Percentiles rank a stretch among this genome's conserved stretches.
phyloP scores from a whole-genome alignment of 2,888 invertebrate species.

The Eudasyphora cyanicolor region DNA sequence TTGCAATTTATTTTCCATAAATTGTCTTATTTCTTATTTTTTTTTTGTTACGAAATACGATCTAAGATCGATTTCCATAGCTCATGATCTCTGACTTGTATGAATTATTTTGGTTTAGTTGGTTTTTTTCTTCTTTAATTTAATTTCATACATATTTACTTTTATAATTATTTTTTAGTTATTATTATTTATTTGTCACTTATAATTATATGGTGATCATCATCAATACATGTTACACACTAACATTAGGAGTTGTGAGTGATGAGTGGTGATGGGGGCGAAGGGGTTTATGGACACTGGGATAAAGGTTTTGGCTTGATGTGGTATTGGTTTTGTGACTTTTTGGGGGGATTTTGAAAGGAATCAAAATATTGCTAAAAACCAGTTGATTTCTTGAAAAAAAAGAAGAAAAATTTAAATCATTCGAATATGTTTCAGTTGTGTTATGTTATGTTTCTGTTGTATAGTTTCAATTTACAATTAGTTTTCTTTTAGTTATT shows the following conservation, averaged over 20 bases:
- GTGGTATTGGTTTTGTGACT: background rate
- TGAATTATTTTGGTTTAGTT: constrained; percentile 4
- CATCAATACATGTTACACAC: constrained; percentile 47
- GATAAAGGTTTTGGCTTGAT: background rate
- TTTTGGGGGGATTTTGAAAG: constrained; percentile 12
- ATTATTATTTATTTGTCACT: constrained; percentile 29
- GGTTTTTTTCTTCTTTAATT: background rate
- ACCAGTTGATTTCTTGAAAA: constrained; percentile 59
- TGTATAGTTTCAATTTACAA: background rate
- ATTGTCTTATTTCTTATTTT: constrained; percentile 15
- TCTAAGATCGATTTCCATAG: background rate
- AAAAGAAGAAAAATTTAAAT: constrained; percentile 19
- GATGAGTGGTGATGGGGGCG: background rate
- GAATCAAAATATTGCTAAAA: constrained; percentile 56
- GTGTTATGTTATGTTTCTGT: background rate
- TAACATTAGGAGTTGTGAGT: constrained; percentile 42
- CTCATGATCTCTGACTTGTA: background rate
- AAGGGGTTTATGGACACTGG: background rate
- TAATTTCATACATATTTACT: constrained; percentile 22
- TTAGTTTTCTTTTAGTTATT: background rate
- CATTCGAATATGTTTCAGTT: background rate
- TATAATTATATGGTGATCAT: constrained; percentile 40
- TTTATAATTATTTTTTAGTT: background rate
- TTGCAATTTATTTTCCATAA: constrained; percentile 38
- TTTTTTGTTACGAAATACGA: background rate